Conservation (phyloP, 2,113 vertebrate genomes). For the Cygnus atratus region DNA sequence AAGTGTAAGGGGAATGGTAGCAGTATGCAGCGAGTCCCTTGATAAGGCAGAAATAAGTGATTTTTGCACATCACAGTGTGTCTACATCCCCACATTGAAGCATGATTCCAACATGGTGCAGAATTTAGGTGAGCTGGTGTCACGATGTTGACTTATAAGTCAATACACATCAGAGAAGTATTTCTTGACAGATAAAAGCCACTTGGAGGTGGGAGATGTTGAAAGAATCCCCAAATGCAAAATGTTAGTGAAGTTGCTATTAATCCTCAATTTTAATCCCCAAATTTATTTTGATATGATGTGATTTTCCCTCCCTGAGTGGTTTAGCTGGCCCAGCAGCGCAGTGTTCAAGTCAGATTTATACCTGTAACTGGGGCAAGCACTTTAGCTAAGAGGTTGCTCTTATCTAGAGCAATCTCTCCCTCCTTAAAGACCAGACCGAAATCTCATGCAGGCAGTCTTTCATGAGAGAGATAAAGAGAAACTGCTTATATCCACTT, state of each 20-base stretch:
- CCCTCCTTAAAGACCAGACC: not conserved
- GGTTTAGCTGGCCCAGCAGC: not conserved
- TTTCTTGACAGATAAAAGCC: not conserved
- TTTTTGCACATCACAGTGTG: not conserved
- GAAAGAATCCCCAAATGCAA: not conserved
- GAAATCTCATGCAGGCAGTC: not conserved
- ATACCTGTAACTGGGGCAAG: not conserved
- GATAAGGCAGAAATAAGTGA: not conserved
- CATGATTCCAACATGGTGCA: not conserved
- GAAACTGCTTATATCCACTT: not conserved
- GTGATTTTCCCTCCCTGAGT: not conserved
- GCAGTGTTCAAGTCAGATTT: not conserved
- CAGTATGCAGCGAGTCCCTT: not conserved
- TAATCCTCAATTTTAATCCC: not conserved
- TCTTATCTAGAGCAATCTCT: not conserved
- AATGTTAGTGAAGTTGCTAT: not conserved
- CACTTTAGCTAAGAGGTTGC: not conserved
- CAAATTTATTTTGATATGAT: not conserved
- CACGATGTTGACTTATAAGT: not conserved
- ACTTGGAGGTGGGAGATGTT: accelerated
- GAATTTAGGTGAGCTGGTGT: not conserved
- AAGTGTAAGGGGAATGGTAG: not conserved
- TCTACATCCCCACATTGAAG: not conserved
- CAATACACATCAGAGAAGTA: not conserved
- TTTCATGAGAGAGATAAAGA: not conserved